These are phyloP conservation scores for Chascanopsetta lugubris DNA, from an alignment of 2,113 vertebrate species.

Conservation along the genomic window DNA sequence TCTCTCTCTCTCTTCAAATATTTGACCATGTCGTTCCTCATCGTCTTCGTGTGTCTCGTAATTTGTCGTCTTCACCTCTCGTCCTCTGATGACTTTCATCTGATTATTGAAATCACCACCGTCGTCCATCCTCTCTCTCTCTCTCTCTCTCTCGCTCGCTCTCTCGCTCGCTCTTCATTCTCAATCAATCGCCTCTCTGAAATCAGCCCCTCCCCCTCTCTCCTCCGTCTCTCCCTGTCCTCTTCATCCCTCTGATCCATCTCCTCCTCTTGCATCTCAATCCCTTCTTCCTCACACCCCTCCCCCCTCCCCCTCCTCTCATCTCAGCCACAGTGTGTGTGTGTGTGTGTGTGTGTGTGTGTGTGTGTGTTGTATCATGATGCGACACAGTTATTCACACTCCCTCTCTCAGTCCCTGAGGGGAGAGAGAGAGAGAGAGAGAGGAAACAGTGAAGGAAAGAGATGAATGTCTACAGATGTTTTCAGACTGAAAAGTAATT, in stretches of 20 bases:
- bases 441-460: background rate
- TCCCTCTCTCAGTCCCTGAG: background rate
- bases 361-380: conserved; percentile 9
- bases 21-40: conserved; percentile 19
- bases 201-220: background rate
- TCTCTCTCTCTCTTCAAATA: conserved; percentile 47
- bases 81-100: conserved; percentile 15
- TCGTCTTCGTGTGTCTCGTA: conserved; percentile 14
- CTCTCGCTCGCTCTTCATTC: background rate
- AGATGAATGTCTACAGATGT: no score
- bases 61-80: conserved; percentile 13
- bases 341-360: no score
- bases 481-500: no score
- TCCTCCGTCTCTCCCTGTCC: no score
- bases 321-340: conserved; percentile 34
- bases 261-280: no score
- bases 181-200: background rate
- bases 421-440: no score
- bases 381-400: conserved; percentile 21
- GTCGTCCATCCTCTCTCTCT: background rate
- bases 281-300: no score
- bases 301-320: background rate
- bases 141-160: no score
- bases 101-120: background rate
- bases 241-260: no score